Evolutionary conservation across 2,113 vertebrate species (phyloP).

Genomic region (Campylorhamphus procurvoides): DNA sequence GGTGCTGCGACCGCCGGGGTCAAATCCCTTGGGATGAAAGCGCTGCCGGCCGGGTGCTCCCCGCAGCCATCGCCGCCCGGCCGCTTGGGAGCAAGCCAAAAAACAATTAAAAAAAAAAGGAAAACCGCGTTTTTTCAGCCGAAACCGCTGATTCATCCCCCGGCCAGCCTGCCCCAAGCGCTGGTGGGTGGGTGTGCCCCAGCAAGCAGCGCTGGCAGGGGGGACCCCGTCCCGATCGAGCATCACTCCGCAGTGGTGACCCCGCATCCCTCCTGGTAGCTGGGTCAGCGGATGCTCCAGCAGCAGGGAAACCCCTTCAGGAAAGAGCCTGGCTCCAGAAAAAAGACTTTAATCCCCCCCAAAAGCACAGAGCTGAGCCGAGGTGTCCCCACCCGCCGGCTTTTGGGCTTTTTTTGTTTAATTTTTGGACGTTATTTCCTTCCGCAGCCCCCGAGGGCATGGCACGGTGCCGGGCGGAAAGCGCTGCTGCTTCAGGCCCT

Average conservation of each 20-base stretch:
- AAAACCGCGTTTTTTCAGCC: neutral
- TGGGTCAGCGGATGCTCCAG: neutral
- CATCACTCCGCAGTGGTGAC: rapidly evolving
- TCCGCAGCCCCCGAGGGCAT: neutral
- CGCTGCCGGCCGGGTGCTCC: neutral
- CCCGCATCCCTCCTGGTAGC: rapidly evolving
- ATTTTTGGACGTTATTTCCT: neutral
- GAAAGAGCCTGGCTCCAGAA: neutral
- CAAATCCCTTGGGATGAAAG: neutral
- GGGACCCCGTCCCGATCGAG: rapidly evolving
- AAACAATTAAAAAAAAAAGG: neutral
- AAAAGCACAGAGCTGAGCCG: neutral
- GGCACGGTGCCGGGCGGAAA: neutral
- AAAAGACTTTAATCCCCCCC: neutral
- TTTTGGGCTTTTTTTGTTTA: neutral
- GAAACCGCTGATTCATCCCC: constrained; percentile 57
- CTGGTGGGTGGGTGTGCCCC: neutral
- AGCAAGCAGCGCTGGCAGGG: neutral
- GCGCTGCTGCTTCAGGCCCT: neutral
- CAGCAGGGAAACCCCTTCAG: neutral
- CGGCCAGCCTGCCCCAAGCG: neutral
- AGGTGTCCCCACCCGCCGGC: neutral
- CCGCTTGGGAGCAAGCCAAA: neutral
- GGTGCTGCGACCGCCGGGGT: neutral
- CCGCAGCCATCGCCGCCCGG: neutral